Evolutionary conservation across 2,888 invertebrate species (phyloP).

Genomic region (Uloborus plumipes): DNA sequence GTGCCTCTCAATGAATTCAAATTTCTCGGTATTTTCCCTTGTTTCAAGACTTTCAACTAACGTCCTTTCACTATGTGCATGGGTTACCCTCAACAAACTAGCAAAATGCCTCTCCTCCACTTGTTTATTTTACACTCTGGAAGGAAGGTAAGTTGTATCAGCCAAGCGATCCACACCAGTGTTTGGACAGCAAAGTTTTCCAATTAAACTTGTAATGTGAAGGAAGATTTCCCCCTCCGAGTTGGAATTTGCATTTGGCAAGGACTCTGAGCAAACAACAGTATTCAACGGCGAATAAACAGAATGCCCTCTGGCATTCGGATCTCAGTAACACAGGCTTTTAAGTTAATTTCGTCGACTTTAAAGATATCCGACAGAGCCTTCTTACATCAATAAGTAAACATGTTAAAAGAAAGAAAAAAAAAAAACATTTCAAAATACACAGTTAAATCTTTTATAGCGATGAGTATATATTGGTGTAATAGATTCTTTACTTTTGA

Average conservation of each 20-base stretch:
- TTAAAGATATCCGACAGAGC: neutral
- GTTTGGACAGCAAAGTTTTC: slow-evolving; percentile 52
- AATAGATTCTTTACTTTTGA: no score
- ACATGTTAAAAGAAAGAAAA: no score
- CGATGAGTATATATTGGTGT: no score
- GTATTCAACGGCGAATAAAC: slow-evolving; percentile 27
- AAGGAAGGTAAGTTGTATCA: slow-evolving; percentile 22
- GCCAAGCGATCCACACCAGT: slow-evolving; percentile 32
- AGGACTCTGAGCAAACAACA: slow-evolving; percentile 40
- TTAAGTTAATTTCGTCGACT: slow-evolving; percentile 47
- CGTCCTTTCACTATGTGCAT: neutral
- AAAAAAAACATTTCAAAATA: no score
- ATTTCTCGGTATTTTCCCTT: no score
- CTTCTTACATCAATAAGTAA: no score
- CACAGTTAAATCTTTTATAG: no score
- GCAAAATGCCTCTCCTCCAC: slow-evolving; percentile 24
- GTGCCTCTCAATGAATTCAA: no score
- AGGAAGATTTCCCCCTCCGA: slow-evolving; percentile 25
- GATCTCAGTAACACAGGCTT: slow-evolving; percentile 18
- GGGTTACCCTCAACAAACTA: neutral
- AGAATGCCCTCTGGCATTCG: slow-evolving; percentile 10
- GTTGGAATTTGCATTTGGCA: slow-evolving; percentile 44
- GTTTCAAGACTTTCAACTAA: no score
- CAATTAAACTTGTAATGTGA: slow-evolving; percentile 56
- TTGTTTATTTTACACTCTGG: slow-evolving; percentile 36